Conservation (phyloP, 2,888 invertebrate species). For the Chalcis sispes region DNA sequence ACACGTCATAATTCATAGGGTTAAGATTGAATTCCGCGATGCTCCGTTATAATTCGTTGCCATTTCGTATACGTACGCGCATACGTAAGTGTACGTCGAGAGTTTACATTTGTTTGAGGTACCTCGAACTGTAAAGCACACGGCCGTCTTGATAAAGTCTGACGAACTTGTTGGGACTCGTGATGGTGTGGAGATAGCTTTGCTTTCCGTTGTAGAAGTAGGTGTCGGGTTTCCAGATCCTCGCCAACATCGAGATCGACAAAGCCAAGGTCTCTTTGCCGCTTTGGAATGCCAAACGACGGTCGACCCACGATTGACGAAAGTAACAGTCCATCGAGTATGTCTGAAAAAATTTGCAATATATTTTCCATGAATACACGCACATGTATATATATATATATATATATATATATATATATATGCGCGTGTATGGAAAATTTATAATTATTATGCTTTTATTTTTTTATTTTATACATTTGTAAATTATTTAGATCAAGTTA, state of each 20-base stretch:
- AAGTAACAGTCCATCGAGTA: slow-evolving; percentile 93
- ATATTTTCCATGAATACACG: too few species aligned
- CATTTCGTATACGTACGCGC: too few species aligned
- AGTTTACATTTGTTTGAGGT: background rate
- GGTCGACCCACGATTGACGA: slow-evolving; percentile 90
- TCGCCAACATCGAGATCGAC: slow-evolving; percentile 87
- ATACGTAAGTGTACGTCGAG: too few species aligned
- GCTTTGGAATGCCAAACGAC: slow-evolving; percentile 83
- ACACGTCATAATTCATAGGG: too few species aligned
- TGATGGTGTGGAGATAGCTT: slow-evolving; percentile 89
- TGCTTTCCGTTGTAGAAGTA: slow-evolving; percentile 90
- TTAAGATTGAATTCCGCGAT: too few species aligned
- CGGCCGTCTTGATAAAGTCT: slow-evolving; percentile 85
- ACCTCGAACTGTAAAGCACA: slow-evolving; percentile 87
- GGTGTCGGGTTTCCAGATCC: slow-evolving; percentile 92
- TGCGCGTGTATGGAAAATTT: background rate
- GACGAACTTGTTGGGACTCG: slow-evolving; percentile 91
- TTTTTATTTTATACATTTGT: too few species aligned
- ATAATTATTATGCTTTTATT: too few species aligned
- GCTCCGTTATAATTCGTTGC: too few species aligned
- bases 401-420: background rate
- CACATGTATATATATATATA: background rate
- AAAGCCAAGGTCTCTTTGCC: slow-evolving; percentile 84
- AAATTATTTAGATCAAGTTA: too few species aligned
- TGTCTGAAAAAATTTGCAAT: slow-evolving; percentile 81